Evolutionary conservation across 2,888 invertebrate genomes (phyloP).

Genomic region (Ochlodes sylvanus): DNA sequence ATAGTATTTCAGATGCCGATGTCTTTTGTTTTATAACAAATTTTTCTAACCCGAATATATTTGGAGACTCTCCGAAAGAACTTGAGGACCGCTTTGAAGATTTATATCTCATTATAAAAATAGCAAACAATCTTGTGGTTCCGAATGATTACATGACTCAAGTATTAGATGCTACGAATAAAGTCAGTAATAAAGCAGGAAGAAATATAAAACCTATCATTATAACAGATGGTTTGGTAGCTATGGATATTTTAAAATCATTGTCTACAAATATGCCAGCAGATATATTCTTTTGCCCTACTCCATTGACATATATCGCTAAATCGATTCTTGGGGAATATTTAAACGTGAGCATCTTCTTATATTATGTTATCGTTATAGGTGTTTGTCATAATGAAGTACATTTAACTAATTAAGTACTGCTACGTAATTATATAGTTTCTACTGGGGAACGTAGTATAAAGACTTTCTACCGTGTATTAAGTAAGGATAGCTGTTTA

Average conservation of each 20-base stretch:
- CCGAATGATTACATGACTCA: slow-evolving; percentile 22
- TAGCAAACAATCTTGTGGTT: slow-evolving; percentile 61
- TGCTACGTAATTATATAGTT: not conserved
- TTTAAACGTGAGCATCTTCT: slow-evolving; percentile 56
- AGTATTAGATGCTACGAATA: slow-evolving; percentile 22
- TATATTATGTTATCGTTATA: not conserved
- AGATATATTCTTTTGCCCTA: slow-evolving; percentile 64
- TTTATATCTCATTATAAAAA: slow-evolving; percentile 66
- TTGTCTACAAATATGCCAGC: slow-evolving; percentile 61
- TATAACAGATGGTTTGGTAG: slow-evolving; percentile 68
- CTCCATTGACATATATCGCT: slow-evolving; percentile 57
- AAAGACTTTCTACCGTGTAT: too few species aligned
- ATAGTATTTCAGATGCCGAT: slow-evolving; percentile 69
- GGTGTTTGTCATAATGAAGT: not conserved
- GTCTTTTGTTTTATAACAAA: slow-evolving; percentile 69
- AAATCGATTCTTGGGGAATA: slow-evolving; percentile 62
- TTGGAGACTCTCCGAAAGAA: slow-evolving; percentile 55
- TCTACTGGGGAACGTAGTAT: too few species aligned
- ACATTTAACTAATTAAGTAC: slow-evolving; percentile 1
- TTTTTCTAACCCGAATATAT: slow-evolving; percentile 64
- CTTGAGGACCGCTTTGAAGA: slow-evolving; percentile 61
- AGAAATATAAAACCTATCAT: slow-evolving; percentile 58
- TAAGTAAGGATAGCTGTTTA: too few species aligned
- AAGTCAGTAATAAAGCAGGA: slow-evolving; percentile 41
- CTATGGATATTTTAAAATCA: slow-evolving; percentile 62